These are phyloP conservation scores for Brachionus plicatilis DNA, from an alignment of 1,140 invertebrate species.

Conservation along the genomic window DNA sequence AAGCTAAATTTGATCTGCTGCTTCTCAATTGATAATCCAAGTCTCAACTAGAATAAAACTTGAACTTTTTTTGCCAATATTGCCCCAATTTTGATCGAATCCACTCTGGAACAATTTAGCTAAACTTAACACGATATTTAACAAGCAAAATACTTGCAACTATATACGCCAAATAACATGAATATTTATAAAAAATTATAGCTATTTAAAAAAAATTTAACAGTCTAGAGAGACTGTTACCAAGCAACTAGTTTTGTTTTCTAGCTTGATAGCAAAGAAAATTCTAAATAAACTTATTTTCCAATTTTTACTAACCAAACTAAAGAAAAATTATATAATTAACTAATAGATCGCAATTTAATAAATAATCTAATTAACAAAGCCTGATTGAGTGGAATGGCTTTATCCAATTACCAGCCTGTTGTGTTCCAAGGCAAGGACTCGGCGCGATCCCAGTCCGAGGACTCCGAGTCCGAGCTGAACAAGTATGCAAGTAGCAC, in stretches of 20 bases:
- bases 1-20: no score
- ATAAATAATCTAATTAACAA: not conserved
- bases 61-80: not conserved
- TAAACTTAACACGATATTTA: not conserved
- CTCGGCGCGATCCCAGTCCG: not conserved
- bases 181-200: slow-evolving; percentile 7
- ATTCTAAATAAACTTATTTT: slow-evolving; percentile 26
- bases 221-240: slow-evolving; percentile 28
- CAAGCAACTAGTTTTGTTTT: not conserved
- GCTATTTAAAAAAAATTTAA: not conserved
- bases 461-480: not conserved
- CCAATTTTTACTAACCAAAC: not conserved
- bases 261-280: not conserved
- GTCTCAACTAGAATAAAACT: not conserved
- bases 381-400: not conserved
- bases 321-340: slow-evolving; percentile 3
- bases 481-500: slow-evolving; percentile 16
- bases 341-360: not conserved
- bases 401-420: not conserved
- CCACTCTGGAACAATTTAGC: not conserved
- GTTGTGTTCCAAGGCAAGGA: not conserved
- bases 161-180: slow-evolving; percentile 26
- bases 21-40: no score
- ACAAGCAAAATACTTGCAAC: slow-evolving; percentile 6
- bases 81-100: not conserved